Conservation (phyloP, 2,888 invertebrate genomes). For the Ormyrus labotus region DNA sequence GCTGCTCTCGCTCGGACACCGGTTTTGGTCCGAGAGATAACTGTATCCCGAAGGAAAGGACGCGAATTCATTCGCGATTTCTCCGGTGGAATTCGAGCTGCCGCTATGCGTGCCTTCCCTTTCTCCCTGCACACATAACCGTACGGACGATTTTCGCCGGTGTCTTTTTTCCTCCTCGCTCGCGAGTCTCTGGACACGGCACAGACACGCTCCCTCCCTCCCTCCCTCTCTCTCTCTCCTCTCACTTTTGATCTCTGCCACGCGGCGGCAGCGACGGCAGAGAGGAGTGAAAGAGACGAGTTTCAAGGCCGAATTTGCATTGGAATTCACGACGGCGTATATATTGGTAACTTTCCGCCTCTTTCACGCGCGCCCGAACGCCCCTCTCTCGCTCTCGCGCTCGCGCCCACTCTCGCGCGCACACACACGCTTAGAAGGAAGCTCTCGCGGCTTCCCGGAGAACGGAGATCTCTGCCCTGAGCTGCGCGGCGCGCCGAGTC, state of each 20-base stretch:
- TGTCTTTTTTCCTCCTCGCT: conserved; percentile 1
- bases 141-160: conserved; percentile 8
- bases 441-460: no score
- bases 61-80: conserved; percentile 48
- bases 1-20: not conserved
- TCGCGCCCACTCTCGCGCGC: not conserved
- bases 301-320: conserved; percentile 54
- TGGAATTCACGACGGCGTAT: conserved; percentile 34
- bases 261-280: not conserved
- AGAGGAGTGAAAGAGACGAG: conserved; percentile 35
- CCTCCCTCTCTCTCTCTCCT: conserved; percentile 10
- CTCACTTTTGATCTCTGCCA: conserved; percentile 41
- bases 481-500: no score
- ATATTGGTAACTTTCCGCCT: conserved; percentile 41
- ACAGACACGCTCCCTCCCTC: not conserved
- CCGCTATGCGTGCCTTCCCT: conserved; percentile 15
- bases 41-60: not conserved
- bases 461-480: no score
- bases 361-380: conserved; percentile 4
- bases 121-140: conserved; percentile 5
- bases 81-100: conserved; percentile 49
- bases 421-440: not conserved
- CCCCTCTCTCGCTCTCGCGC: conserved; percentile 2
- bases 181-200: not conserved
- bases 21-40: not conserved